Percentiles rank a stretch among this genome's conserved stretches.
These are phyloP conservation scores for Egretta garzetta DNA, from an alignment of 2,113 vertebrate species.

Conservation along the genomic window DNA sequence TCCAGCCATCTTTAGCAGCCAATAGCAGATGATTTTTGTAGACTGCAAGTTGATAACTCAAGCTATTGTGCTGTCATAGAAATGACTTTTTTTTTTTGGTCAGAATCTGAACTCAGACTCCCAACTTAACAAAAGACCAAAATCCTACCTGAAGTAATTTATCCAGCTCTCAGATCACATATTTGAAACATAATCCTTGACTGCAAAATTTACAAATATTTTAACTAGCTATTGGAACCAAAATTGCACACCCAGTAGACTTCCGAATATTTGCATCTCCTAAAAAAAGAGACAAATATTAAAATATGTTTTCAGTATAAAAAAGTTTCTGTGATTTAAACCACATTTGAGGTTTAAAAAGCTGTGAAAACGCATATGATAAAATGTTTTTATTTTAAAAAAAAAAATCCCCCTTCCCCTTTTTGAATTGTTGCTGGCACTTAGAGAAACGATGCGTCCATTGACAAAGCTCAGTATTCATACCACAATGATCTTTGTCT, in stretches of 20 bases:
- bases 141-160: constrained; percentile 36
- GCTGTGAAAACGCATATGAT: neutral
- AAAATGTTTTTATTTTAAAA: neutral
- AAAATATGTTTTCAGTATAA: constrained; percentile 1
- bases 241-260: constrained; percentile 39
- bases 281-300: constrained; percentile 54
- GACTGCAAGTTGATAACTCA: neutral
- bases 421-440: neutral
- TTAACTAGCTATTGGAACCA: neutral
- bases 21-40: neutral
- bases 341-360: constrained; percentile 10
- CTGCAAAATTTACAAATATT: constrained; percentile 26
- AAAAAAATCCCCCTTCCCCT: neutral
- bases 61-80: neutral
- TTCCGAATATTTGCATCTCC: constrained; percentile 28
- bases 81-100: constrained; percentile 1
- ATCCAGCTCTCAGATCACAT: constrained; percentile 8
- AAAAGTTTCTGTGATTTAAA: constrained; percentile 22
- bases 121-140: neutral
- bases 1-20: constrained; percentile 37
- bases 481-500: neutral
- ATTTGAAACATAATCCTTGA: constrained; percentile 8
- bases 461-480: neutral
- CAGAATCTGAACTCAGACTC: constrained; percentile 5
- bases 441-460: neutral